phyloP scores from a whole-genome alignment of 2,113 vertebrate species.

The Origma solitaria region DNA sequence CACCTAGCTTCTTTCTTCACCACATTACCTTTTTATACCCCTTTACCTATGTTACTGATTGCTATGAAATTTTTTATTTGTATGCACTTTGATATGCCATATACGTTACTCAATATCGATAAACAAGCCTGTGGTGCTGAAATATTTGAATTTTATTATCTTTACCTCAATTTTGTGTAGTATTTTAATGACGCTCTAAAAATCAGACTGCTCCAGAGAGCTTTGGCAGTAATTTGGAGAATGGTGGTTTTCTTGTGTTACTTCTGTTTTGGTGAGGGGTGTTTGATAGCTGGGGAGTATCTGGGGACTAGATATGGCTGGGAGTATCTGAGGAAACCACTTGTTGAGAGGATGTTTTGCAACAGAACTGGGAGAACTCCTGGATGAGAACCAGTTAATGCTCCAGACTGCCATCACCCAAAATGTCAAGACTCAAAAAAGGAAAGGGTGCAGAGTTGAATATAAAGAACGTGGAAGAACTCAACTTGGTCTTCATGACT shows the following conservation, averaged over 20 bases:
- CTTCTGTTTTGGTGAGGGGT: not conserved
- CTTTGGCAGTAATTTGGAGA: not conserved
- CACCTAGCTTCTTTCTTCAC: not conserved
- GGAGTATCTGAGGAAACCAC: not conserved
- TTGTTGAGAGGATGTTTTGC: not conserved
- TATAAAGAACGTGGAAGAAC: not conserved
- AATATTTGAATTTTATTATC: not conserved
- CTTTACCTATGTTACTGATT: not conserved
- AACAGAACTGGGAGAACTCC: not conserved
- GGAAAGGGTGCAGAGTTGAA: not conserved
- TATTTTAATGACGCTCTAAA: not conserved
- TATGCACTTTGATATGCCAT: not conserved
- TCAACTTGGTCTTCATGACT: not conserved
- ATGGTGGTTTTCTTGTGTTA: not conserved
- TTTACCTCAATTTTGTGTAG: not conserved
- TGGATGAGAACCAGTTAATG: not conserved
- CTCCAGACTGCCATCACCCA: not conserved
- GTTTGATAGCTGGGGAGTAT: not conserved
- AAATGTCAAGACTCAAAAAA: not conserved
- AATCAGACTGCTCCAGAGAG: rapidly evolving
- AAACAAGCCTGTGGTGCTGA: not conserved
- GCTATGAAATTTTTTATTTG: not conserved
- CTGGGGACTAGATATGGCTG: no score
- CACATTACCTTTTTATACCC: not conserved
- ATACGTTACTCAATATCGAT: not conserved